These are phyloP conservation scores for Delphinus delphis DNA, from an alignment of 2,113 vertebrate species.

Conservation along the genomic window DNA sequence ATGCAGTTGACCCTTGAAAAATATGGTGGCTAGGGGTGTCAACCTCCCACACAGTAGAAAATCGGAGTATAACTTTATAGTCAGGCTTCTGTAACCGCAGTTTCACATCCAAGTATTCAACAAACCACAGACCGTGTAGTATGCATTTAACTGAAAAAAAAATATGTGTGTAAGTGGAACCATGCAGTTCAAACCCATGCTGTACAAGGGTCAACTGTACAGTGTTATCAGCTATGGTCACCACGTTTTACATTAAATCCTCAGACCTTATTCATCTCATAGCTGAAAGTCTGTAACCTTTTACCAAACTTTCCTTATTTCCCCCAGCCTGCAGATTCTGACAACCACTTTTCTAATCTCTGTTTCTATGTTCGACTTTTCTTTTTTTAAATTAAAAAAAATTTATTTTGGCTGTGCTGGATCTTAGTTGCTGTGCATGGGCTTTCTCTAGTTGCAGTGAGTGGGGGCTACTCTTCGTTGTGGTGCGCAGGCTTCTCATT, in stretches of 20 bases:
- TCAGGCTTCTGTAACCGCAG: background rate
- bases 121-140: background rate
- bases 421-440: no score
- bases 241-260: background rate
- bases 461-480: no score
- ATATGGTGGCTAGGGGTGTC: background rate
- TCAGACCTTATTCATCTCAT: background rate
- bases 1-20: background rate
- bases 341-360: background rate
- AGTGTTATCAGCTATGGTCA: background rate
- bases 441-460: no score
- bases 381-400: background rate
- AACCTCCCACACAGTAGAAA: background rate
- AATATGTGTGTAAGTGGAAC: background rate
- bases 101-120: background rate
- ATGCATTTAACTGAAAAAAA: background rate
- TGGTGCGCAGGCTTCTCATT: no score
- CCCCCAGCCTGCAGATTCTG: background rate
- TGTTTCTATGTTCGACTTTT: background rate
- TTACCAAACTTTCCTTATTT: background rate
- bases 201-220: background rate
- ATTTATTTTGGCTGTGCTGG: no score
- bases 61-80: background rate
- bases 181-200: background rate
- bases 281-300: background rate